Evolutionary conservation across 2,888 invertebrate genomes (phyloP), one percentile per base, ranked within the genome.

Genomic region (Pomacea canaliculata): DNA sequence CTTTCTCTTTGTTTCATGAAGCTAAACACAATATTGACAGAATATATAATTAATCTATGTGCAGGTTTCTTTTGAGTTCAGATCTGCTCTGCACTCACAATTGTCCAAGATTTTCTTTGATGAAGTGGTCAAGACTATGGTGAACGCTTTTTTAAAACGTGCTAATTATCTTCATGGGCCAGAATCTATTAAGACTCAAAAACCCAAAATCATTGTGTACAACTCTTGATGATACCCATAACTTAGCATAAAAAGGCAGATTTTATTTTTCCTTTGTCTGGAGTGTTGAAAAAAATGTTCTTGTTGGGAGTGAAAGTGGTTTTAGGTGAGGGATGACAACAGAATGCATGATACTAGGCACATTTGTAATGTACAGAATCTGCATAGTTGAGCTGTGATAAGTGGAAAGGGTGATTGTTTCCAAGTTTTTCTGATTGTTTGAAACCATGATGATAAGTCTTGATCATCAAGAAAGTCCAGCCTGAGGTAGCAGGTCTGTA

Each of bases 51-150:
- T 63, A 49, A 56, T 13, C 76, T 69, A 79, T 27, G 85, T 84
- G 51, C 86, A 91, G 90, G 89, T 91, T 48, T 75, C 95, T 23
- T 99, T 99, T 91, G 95, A 98, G 91, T 99, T 99, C 90, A 94
- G 94, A 78, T 97, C 97, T 0, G 91, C 93, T 2, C 91, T 99
- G 62, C 96, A 99, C 91, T 96, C 97, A 63, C 94, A 96, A 84
- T 91, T 99, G 81, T 95, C 98, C 0, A 94, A 96, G 91, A 92
- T 98, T 87, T 97, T 99, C 91, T 99, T 99, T 90, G 97, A 98
- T 90, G 95, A 97, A 92, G 94, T 98, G 68, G 97, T 97, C n/a
- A 93, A 95, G 87, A 95, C 96, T 92, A 99, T 98, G 97, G 98
- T 98, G 88, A 94, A 94, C 82, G 97, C 98, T 9, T 99, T 99